phyloP scores from a whole-genome alignment of 1,140 invertebrate species.

The Acromyrmex charruanus region DNA sequence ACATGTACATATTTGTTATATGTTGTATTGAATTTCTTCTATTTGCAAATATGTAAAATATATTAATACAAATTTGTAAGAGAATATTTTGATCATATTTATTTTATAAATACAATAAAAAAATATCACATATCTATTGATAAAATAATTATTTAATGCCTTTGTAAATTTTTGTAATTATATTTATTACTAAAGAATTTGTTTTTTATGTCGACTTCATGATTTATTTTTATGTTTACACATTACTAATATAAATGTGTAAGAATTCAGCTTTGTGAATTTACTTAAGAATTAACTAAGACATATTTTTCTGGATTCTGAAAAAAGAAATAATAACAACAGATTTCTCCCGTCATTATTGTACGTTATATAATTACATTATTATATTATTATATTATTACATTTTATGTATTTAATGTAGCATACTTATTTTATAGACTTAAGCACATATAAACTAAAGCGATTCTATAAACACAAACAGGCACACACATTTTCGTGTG shows the following conservation, averaged over 20 bases:
- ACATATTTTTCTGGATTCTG: constrained; percentile 59
- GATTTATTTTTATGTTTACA: neutral
- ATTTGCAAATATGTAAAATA: neutral
- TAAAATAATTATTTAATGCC: neutral
- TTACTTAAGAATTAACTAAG: constrained; percentile 65
- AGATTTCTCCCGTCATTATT: neutral
- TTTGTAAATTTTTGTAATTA: neutral
- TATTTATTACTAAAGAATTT: neutral
- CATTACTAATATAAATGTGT: neutral
- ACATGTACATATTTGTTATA: neutral
- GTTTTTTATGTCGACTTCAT: neutral
- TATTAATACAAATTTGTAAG: constrained; percentile 16
- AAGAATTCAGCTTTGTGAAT: neutral
- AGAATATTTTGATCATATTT: neutral
- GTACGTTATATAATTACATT: constrained; percentile 12
- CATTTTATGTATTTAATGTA: no score
- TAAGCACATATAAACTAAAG: constrained; percentile 52
- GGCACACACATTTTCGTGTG: constrained; percentile 2
- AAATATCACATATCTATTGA: neutral
- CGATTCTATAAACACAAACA: constrained; percentile 12
- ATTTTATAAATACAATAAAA: constrained; percentile 7
- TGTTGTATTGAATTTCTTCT: neutral
- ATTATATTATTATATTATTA: no score
- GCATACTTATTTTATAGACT: no score
- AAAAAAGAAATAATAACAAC: constrained; percentile 24